These are phyloP conservation scores for Elephas maximus DNA, from an alignment of 2,113 vertebrate species.

Conservation along the genomic window DNA sequence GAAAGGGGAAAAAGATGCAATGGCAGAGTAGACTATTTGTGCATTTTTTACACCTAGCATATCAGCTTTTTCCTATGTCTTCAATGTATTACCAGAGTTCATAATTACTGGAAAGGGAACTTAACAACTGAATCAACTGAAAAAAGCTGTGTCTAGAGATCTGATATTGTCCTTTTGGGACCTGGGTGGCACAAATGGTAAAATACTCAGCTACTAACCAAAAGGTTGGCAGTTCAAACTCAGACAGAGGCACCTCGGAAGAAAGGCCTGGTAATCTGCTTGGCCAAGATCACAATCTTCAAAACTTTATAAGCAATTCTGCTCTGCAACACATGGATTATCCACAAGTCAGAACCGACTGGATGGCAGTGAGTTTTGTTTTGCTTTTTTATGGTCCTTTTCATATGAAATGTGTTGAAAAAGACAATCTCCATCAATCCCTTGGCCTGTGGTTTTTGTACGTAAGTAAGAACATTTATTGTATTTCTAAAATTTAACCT, in stretches of 20 bases:
- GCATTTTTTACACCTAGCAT: background rate
- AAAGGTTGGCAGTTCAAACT: background rate
- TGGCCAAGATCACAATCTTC: background rate
- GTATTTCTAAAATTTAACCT: conserved; percentile 50
- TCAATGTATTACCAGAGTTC: conserved; percentile 19
- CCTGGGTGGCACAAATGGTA: background rate
- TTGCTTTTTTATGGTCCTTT: background rate
- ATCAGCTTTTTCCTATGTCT: background rate
- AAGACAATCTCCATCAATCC: background rate
- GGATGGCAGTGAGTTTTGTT: no score
- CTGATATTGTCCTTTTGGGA: background rate
- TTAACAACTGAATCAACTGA: background rate
- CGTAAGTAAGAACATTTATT: background rate
- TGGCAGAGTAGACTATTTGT: background rate
- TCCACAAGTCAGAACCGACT: background rate
- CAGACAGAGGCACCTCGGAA: background rate
- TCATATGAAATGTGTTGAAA: background rate
- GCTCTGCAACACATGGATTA: background rate
- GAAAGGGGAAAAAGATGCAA: background rate
- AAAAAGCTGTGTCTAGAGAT: background rate
- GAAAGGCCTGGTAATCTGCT: background rate
- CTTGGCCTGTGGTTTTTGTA: background rate
- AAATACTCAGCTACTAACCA: background rate
- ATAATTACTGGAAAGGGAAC: background rate
- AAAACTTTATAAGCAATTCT: background rate